phyloP scores from a whole-genome alignment of 1,140 invertebrate species.

The Steinernema khuongi region DNA sequence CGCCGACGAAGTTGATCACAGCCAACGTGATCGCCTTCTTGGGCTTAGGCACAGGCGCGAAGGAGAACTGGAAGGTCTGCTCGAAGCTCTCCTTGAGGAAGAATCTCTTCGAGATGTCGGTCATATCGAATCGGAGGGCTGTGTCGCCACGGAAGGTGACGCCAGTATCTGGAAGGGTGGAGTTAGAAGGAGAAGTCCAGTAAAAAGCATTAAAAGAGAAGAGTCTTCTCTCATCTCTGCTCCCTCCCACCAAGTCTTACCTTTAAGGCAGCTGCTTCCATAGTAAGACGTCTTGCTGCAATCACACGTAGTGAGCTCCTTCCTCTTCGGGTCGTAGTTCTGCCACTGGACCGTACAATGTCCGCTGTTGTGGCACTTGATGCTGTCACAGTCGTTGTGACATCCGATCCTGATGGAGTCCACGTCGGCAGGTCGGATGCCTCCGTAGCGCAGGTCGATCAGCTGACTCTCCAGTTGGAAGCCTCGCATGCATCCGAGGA shows the following conservation, averaged over 20 bases:
- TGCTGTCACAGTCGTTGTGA: conserved; percentile 39
- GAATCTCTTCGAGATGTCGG: conserved; percentile 37
- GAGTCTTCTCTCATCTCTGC: no score
- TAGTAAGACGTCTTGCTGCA: conserved; percentile 45
- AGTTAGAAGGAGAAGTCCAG: no score
- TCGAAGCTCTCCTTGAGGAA: conserved; percentile 38
- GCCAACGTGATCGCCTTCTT: conserved; percentile 24
- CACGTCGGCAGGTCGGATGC: conserved; percentile 15
- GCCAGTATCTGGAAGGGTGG: conserved; percentile 33
- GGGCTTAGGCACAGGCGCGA: conserved; percentile 21
- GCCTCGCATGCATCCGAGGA: conserved; percentile 45
- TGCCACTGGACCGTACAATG: conserved; percentile 48
- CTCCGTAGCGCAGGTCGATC: conserved; percentile 36
- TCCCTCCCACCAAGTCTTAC: no score
- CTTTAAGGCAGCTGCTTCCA: conserved; percentile 37
- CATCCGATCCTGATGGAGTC: conserved; percentile 45
- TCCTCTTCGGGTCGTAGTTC: conserved; percentile 31
- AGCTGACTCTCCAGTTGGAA: conserved; percentile 30
- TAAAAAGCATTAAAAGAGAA: no score
- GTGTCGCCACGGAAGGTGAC: conserved; percentile 35
- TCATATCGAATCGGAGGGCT: conserved; percentile 36
- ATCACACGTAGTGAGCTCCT: conserved; percentile 35
- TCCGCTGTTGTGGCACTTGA: conserved; percentile 44
- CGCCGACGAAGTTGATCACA: conserved; percentile 31
- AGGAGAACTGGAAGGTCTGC: conserved; percentile 42